phyloP scores from a whole-genome alignment of 2,888 invertebrate genomes.

The Pristionchus arcanus region DNA sequence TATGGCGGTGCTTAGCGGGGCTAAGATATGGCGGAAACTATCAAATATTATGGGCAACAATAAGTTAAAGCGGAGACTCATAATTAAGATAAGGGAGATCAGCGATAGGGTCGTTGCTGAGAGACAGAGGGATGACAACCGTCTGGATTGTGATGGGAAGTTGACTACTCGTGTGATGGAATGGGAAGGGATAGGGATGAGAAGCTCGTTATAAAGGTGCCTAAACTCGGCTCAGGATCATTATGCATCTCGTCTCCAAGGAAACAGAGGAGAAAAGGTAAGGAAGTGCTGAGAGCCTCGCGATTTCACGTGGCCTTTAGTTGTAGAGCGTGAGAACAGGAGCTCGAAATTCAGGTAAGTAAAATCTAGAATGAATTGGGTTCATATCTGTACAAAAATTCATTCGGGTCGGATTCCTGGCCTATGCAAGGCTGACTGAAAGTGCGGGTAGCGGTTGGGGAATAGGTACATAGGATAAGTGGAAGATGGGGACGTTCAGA shows the following conservation, averaged over 20 bases:
- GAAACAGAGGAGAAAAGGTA: background rate
- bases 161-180: background rate
- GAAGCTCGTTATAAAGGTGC: background rate
- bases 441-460: too few species aligned
- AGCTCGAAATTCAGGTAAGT: background rate
- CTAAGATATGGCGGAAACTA: slow-evolving; percentile 28
- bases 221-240: background rate
- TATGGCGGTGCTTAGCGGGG: background rate
- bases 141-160: slow-evolving; percentile 6
- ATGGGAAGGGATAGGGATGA: background rate
- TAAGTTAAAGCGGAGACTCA: slow-evolving; percentile 12
- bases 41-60: background rate
- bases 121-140: slow-evolving; percentile 18
- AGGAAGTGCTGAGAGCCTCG: background rate
- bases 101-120: background rate
- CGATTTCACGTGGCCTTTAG: background rate
- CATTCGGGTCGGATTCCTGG: too few species aligned
- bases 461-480: too few species aligned
- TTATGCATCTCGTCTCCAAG: background rate
- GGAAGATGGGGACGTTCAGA: too few species aligned
- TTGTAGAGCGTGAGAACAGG: background rate
- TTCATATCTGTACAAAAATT: too few species aligned
- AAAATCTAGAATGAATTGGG: too few species aligned
- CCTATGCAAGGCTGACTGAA: too few species aligned
- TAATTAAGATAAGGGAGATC: slow-evolving; percentile 11